A percentile compares a stretch with the other conserved stretches of the same genome.
These are phyloP conservation scores for Propsilocerus akamusi DNA, from an alignment of 1,140 invertebrate genomes.

Conservation along the genomic window DNA sequence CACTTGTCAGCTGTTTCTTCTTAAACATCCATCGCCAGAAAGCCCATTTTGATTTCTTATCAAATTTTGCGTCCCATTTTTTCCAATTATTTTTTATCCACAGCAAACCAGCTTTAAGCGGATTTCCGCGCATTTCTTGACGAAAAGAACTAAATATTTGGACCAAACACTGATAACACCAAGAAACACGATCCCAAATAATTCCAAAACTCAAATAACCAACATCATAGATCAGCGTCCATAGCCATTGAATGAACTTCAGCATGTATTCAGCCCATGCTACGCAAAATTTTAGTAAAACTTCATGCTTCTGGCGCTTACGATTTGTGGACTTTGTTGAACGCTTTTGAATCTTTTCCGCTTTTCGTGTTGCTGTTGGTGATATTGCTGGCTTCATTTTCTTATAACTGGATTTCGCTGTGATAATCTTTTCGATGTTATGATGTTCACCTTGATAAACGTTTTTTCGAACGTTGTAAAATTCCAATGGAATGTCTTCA, in stretches of 20 bases:
- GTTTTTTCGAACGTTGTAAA: background rate
- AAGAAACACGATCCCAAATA: conserved; percentile 32
- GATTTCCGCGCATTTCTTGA: conserved; percentile 20
- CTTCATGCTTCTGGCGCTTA: conserved; percentile 15
- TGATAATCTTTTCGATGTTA: background rate
- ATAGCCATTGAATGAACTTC: conserved; percentile 50
- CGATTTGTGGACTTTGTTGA: background rate
- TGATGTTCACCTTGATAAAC: background rate
- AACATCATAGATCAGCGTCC: conserved; percentile 58
- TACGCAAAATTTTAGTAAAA: conserved; percentile 17
- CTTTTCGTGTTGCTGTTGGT: background rate
- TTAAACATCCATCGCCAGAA: conserved; percentile 19
- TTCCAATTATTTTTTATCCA: conserved; percentile 20
- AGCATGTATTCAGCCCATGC: conserved; percentile 44
- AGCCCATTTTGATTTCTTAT: conserved; percentile 20
- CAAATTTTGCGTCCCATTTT: conserved; percentile 18
- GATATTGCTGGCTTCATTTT: background rate
- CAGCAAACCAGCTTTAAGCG: conserved; percentile 17
- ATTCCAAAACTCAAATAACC: conserved; percentile 55
- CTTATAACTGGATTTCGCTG: background rate
- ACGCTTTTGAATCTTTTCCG: background rate
- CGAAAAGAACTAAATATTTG: conserved; percentile 15
- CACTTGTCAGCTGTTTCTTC: conserved; percentile 15
- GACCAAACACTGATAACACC: conserved; percentile 13
- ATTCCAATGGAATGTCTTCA: background rate